Conservation (phyloP, 2,888 invertebrate species). For the Sympetrum striolatum region DNA sequence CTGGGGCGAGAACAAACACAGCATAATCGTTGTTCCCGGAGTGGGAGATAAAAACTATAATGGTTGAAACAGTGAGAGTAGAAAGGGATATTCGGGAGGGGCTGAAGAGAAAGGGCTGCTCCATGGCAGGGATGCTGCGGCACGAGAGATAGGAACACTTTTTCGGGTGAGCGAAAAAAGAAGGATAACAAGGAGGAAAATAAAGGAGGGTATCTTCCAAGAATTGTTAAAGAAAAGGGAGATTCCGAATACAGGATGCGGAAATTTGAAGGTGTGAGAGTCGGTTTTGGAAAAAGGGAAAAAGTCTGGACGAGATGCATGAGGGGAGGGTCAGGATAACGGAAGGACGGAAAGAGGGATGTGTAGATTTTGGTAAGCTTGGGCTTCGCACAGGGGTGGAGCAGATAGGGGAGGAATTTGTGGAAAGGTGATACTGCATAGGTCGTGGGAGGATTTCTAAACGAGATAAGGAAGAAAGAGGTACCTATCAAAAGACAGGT, state of each 20-base stretch:
- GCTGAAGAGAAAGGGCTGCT: background rate
- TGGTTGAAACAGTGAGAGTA: background rate
- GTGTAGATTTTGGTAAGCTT: background rate
- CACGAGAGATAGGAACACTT: background rate
- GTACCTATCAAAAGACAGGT: background rate
- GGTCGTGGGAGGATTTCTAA: background rate
- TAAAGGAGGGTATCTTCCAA: background rate
- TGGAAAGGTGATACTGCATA: too few species aligned
- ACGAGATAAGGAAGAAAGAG: background rate
- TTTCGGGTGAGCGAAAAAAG: background rate
- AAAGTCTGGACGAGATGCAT: background rate
- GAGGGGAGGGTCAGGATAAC: background rate
- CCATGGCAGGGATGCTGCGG: background rate
- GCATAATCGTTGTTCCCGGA: constrained; percentile 34
- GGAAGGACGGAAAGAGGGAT: background rate
- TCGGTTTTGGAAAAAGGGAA: background rate
- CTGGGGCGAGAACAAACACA: constrained; percentile 30
- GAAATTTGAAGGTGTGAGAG: background rate
- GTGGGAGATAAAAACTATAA: constrained; percentile 34
- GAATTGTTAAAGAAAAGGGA: background rate
- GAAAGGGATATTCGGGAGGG: background rate
- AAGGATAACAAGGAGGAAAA: background rate
- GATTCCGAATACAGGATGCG: background rate
- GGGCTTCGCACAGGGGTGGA: background rate
- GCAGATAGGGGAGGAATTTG: background rate